Base-by-base conservation (phyloP, 2,888 invertebrate species). In the Dysmachus trigonus region DNA sequence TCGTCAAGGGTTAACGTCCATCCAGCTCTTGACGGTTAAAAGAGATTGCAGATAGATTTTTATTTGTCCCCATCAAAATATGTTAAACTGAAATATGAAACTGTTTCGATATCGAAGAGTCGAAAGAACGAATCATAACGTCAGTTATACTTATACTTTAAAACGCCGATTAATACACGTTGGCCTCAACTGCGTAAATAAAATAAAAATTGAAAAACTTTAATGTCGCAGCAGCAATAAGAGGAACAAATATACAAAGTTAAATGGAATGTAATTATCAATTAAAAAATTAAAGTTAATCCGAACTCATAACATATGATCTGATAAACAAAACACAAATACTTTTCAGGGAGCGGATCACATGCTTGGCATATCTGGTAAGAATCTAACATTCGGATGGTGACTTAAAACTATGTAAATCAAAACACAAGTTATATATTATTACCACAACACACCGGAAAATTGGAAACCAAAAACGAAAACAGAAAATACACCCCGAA, bases 261-360 rank as follows among this genome's bases (percentile, higher is more conserved):
- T 7, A 7, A 7, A 18, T 53, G 22, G 18, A 53, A 22, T 62
- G 41, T 8, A 27, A 62, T 22, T 8, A 62, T 6, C 31, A 51
- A n/a, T n/a, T 6, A 18, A n/a, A 47, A 6, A 18, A 47, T n/a
- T 15, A 6, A 47, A n/a, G 15, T 47, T 6, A n/a, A 47, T 6
- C 7, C 7, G 47, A 47, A 22, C 18, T 27, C 22, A 8, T 62
- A 62, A 47, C 81, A 82, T 53, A 82, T 82, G 81, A 82, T 62
- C 62, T 31, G 81, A 83, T 83, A 83, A 83, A 71, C 83, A 83
- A 83, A 83, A 83, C 83, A 83, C 83, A 83, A 72, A 72, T 83
- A 83, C 72, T 30, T 38, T 41, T 30, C 8, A 82, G 10, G 22
- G 30, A 82, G 27, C 7, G 13, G 10, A 38, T 38, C 38, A 38